phyloP scores from a whole-genome alignment of 2,797 vertebrate species.

The Oreortyx pictus region DNA sequence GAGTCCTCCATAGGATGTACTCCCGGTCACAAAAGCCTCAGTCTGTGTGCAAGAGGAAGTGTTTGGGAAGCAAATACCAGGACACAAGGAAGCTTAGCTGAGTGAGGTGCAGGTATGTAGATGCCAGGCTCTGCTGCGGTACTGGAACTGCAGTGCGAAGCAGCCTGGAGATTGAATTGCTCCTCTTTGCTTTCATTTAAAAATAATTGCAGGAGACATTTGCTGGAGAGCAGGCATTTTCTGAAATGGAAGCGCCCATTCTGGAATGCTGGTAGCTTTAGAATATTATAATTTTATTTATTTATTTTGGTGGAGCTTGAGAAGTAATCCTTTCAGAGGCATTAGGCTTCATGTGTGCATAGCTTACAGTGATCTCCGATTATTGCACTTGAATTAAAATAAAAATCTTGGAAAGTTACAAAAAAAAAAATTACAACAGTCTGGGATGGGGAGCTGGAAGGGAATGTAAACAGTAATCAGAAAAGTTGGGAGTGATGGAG shows the following conservation, averaged over 20 bases:
- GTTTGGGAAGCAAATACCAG: not conserved
- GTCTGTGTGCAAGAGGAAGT: not conserved
- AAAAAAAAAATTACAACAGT: not conserved
- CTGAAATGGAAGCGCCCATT: not conserved
- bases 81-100: not conserved
- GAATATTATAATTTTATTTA: not conserved
- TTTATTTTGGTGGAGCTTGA: not conserved
- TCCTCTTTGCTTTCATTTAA: fast-evolving
- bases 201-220: not conserved
- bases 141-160: not conserved
- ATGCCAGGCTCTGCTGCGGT: not conserved
- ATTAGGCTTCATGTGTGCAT: not conserved
- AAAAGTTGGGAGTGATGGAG: not conserved
- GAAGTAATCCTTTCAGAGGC: not conserved
- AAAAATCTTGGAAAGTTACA: not conserved
- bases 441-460: not conserved
- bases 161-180: not conserved
- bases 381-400: not conserved
- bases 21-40: not conserved
- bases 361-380: not conserved
- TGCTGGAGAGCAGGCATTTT: not conserved
- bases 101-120: not conserved
- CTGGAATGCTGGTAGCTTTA: not conserved
- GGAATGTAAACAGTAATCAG: not conserved
- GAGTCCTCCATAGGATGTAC: not conserved